phyloP scores from a whole-genome alignment of 2,888 invertebrate species.

The Liodrosophila aerea region DNA sequence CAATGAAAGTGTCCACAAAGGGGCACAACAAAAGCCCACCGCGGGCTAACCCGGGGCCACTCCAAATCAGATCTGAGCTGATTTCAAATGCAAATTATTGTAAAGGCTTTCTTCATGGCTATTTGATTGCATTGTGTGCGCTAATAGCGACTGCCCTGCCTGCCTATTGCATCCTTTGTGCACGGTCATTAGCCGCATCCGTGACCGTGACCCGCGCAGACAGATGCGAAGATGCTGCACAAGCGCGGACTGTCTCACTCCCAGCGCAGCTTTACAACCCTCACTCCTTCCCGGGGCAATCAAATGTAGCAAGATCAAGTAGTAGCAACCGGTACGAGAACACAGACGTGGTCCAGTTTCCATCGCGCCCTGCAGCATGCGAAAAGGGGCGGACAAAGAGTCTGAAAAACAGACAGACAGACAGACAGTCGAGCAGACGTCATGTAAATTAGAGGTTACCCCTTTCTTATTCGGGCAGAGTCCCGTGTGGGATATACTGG shows the following conservation, averaged over 20 bases:
- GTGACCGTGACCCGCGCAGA: conserved; percentile 57
- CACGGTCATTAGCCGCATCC: conserved; percentile 70
- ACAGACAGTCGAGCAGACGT: conserved; percentile 17
- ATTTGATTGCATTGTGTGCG: conserved; percentile 68
- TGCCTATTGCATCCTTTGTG: conserved; percentile 65
- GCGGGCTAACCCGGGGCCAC: background rate
- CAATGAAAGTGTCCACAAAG: conserved; percentile 72
- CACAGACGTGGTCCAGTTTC: conserved; percentile 64
- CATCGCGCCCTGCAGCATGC: conserved; percentile 35
- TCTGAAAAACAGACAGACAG: background rate
- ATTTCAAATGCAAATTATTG: conserved; percentile 70
- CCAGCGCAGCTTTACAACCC: conserved; percentile 30
- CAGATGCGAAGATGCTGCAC: conserved; percentile 57
- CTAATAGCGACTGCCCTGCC: conserved; percentile 61
- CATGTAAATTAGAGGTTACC: conserved; percentile 63
- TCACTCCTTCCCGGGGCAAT: conserved; percentile 42
- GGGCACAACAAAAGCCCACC: conserved; percentile 24
- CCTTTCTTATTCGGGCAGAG: conserved; percentile 36
- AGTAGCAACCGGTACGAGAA: conserved; percentile 37
- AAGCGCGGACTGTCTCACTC: conserved; percentile 4
- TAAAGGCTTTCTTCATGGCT: conserved; percentile 56
- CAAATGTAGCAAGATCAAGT: conserved; percentile 55
- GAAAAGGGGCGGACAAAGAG: conserved; percentile 16
- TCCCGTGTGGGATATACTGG: conserved; percentile 28
- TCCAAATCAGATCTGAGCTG: conserved; percentile 52